Percentiles rank a stretch among this genome's conserved stretches.
These are phyloP conservation scores for Bryconaethiops microstoma DNA, from an alignment of 2,797 vertebrate species.

Conservation along the genomic window DNA sequence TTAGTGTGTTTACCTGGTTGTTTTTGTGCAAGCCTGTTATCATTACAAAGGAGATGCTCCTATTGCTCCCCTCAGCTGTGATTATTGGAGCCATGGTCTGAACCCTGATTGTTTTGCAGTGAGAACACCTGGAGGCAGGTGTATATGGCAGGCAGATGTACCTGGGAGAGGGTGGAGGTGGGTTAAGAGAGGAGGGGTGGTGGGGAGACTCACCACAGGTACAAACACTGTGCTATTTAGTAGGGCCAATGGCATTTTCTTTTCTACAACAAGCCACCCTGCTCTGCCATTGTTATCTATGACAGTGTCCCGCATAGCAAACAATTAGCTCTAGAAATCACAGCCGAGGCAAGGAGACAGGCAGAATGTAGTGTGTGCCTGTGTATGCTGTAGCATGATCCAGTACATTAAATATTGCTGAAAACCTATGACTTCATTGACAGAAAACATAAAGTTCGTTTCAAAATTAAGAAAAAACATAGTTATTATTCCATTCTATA, in stretches of 20 bases:
- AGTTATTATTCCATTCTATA: not conserved
- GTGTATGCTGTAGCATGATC: not conserved
- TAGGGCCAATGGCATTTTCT: conserved; percentile 29
- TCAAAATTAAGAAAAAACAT: not conserved
- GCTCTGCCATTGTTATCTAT: conserved; percentile 28
- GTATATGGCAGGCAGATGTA: conserved; percentile 37
- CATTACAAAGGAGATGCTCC: conserved; percentile 28
- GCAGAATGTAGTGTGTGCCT: not conserved
- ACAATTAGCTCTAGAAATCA: conserved; percentile 18
- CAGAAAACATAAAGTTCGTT: too few relatives aligned
- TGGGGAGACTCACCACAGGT: conserved; percentile 23
- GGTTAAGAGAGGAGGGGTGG: conserved; percentile 13
- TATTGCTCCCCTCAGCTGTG: conserved; percentile 43
- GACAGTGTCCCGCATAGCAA: conserved; percentile 6
- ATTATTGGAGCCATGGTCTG: conserved; percentile 28
- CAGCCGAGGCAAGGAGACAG: not conserved
- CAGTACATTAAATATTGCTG: not conserved
- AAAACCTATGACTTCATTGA: too few relatives aligned
- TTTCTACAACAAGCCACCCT: conserved; percentile 24
- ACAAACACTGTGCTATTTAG: conserved; percentile 37
- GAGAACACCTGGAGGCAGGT: conserved; percentile 54
- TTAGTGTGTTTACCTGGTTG: conserved; percentile 30
- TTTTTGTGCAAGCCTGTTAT: conserved; percentile 34
- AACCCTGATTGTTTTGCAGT: conserved; percentile 35
- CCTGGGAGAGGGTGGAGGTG: not conserved